Conservation (phyloP, 2,113 vertebrate genomes). For the Aix galericulata region DNA sequence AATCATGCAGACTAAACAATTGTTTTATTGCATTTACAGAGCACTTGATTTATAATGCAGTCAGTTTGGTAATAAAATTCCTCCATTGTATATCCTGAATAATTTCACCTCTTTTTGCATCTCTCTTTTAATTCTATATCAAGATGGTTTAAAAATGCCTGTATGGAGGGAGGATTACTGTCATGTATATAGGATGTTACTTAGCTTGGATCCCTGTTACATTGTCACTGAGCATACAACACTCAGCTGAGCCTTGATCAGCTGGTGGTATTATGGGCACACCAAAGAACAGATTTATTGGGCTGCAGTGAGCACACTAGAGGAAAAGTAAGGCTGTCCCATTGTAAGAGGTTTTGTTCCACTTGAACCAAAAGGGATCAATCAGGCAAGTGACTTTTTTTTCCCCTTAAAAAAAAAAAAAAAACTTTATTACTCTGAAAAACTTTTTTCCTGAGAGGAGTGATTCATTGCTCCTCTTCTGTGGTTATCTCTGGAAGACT, state of each 20-base stretch:
- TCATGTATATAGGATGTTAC: not conserved
- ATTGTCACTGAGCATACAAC: not conserved
- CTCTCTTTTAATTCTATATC: slow-evolving; percentile 41
- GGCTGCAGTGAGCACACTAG: not conserved
- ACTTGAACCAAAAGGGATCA: not conserved
- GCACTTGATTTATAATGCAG: slow-evolving; percentile 82
- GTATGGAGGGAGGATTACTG: not conserved
- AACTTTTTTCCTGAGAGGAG: not conserved
- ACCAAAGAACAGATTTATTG: not conserved
- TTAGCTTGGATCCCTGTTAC: not conserved
- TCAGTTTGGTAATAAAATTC: slow-evolving; percentile 78
- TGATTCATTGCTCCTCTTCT: not conserved
- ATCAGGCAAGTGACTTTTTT: not conserved
- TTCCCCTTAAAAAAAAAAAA: not conserved
- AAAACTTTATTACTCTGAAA: not conserved
- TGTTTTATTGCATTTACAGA: slow-evolving; percentile 88
- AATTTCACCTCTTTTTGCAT: slow-evolving; percentile 76
- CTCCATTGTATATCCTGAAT: slow-evolving; percentile 78
- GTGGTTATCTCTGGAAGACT: not conserved
- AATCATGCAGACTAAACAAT: slow-evolving; percentile 92
- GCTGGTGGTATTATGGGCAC: not conserved
- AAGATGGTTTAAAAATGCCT: slow-evolving; percentile 18
- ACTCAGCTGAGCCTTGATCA: not conserved
- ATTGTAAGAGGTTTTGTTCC: not conserved
- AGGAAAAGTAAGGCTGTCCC: not conserved